Conservation (phyloP, 2,888 invertebrate genomes). For the Himalopsyche kuldschensis region DNA sequence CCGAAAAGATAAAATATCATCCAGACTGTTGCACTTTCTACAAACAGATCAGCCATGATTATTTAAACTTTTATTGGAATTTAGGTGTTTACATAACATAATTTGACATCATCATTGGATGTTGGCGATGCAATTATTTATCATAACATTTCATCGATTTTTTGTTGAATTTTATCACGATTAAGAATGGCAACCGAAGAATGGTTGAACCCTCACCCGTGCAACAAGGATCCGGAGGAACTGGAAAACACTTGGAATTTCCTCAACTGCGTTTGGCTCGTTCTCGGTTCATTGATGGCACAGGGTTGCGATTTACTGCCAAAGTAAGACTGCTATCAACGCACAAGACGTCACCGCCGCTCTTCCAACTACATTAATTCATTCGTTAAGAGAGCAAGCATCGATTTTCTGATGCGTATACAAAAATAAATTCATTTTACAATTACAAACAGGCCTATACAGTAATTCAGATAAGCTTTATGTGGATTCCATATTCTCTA, state of each 20-base stretch:
- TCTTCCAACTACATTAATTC: neutral
- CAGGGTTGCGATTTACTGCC: slow-evolving; percentile 83
- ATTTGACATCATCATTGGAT: no score
- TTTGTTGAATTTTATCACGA: neutral
- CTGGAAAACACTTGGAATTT: slow-evolving; percentile 77
- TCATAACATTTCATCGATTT: neutral
- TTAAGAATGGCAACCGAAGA: slow-evolving; percentile 75
- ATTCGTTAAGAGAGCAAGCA: neutral
- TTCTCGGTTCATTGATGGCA: slow-evolving; percentile 77
- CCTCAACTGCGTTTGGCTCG: slow-evolving; percentile 82
- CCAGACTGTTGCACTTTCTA: no score
- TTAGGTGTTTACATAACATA: no score
- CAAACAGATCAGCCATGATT: no score
- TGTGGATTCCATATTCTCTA: no score
- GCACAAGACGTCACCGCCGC: neutral
- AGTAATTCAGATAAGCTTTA: no score
- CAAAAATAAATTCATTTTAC: neutral
- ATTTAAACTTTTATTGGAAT: no score
- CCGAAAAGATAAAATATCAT: no score
- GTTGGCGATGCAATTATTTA: neutral
- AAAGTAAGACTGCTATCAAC: slow-evolving; percentile 57
- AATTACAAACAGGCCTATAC: neutral
- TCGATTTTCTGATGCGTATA: neutral
- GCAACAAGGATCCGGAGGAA: slow-evolving; percentile 71
- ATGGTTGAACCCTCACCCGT: slow-evolving; percentile 83